A percentile compares a stretch with the other conserved stretches of the same genome.
phyloP scores from a whole-genome alignment of 2,888 invertebrate genomes.

The Drosophila meridionalis region DNA sequence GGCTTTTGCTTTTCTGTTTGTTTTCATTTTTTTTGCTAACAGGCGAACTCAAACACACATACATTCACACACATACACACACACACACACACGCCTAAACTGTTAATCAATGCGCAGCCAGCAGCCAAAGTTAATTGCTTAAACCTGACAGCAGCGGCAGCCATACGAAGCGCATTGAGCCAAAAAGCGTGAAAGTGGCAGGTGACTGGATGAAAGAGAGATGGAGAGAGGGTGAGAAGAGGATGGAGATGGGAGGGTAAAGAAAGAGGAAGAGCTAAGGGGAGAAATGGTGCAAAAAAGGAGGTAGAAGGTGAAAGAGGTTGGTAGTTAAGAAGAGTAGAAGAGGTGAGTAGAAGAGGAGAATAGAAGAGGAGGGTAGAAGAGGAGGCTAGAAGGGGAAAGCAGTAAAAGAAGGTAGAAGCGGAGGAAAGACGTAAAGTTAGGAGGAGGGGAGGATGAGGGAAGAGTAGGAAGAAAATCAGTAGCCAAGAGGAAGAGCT shows the following conservation, averaged over 20 bases:
- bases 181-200: slow-evolving; percentile 64
- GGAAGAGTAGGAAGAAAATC: neutral
- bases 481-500: too few species aligned
- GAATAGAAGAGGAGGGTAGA: neutral
- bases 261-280: neutral
- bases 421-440: neutral
- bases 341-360: neutral
- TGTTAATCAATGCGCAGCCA: slow-evolving; percentile 53
- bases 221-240: neutral
- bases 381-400: neutral
- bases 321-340: neutral
- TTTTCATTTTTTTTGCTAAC: slow-evolving; percentile 10
- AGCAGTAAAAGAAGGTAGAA: too few species aligned
- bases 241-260: neutral
- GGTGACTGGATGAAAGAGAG: neutral
- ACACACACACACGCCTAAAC: slow-evolving; percentile 29
- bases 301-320: neutral
- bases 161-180: slow-evolving; percentile 58
- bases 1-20: neutral
- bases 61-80: slow-evolving; percentile 8
- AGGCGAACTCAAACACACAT: neutral
- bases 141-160: slow-evolving; percentile 43
- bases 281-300: neutral
- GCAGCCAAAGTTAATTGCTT: slow-evolving; percentile 66
- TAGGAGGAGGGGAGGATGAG: neutral